Evolutionary conservation across 2,888 invertebrate species (phyloP).

Genomic region (Xanthia togata): DNA sequence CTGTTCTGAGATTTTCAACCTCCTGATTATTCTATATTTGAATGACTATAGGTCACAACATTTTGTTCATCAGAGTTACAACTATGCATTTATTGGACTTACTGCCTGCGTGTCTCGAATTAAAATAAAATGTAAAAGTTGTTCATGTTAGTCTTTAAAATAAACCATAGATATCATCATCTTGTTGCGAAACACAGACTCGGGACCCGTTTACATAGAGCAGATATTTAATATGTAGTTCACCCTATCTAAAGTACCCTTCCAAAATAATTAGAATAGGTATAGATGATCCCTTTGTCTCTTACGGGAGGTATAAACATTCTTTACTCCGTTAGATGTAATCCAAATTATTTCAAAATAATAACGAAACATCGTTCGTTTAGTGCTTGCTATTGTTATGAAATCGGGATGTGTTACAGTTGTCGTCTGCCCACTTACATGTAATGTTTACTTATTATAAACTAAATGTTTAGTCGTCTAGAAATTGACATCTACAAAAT

Average conservation of each 20-base stretch:
- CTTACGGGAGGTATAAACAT: constrained; percentile 50
- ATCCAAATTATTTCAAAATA: constrained; percentile 64
- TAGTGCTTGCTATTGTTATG: constrained; percentile 31
- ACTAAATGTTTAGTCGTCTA: constrained; percentile 46
- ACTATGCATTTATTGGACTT: constrained; percentile 60
- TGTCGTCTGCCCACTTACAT: constrained; percentile 38
- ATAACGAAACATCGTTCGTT: constrained; percentile 46
- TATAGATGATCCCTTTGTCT: constrained; percentile 61
- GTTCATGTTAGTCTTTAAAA: constrained; percentile 1
- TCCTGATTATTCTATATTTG: constrained; percentile 4
- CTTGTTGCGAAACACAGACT: constrained; percentile 58
- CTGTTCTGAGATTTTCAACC: constrained; percentile 14
- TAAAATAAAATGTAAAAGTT: constrained; percentile 18
- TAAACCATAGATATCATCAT: constrained; percentile 25
- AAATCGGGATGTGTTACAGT: background rate
- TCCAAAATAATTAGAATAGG: constrained; percentile 68
- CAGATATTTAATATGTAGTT: constrained; percentile 62
- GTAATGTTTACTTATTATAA: constrained; percentile 43
- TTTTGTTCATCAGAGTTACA: background rate
- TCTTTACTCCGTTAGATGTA: constrained; percentile 65
- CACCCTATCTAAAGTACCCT: constrained; percentile 63
- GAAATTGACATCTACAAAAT: constrained; percentile 19
- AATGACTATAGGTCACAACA: background rate
- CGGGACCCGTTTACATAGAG: constrained; percentile 39
- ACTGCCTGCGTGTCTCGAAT: constrained; percentile 50